phyloP scores from a whole-genome alignment of 2,113 vertebrate species.

The Rhodinocichla rosea region DNA sequence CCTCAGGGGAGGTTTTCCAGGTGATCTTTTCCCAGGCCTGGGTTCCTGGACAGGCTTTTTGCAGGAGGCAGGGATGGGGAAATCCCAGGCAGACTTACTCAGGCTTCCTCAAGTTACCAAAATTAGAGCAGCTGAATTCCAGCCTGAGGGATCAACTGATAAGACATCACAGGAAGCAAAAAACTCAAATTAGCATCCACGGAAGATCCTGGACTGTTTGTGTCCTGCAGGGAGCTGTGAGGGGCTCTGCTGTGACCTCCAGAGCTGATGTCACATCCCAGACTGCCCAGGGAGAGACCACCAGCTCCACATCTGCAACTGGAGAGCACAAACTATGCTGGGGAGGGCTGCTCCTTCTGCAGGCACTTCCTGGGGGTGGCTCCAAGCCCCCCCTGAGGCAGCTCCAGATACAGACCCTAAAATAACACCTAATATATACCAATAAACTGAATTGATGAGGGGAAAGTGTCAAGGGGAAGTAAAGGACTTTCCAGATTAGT shows the following conservation, averaged over 20 bases:
- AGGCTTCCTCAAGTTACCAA: background rate
- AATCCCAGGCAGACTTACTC: background rate
- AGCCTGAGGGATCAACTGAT: background rate
- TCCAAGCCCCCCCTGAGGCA: background rate
- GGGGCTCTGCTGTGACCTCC: background rate
- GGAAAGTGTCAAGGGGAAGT: background rate
- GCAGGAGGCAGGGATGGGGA: background rate
- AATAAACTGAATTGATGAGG: background rate
- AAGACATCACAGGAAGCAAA: background rate
- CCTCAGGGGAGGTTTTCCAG: background rate
- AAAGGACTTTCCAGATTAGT: background rate
- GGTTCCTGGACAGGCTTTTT: background rate
- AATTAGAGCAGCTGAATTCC: background rate
- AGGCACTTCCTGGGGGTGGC: background rate
- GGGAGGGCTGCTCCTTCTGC: background rate
- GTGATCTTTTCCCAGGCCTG: background rate
- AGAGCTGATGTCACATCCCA: background rate
- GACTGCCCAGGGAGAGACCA: background rate
- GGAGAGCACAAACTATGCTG: background rate
- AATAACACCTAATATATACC: background rate
- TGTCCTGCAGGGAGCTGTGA: rapidly evolving
- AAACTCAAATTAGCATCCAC: background rate
- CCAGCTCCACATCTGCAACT: background rate
- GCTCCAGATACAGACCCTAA: background rate
- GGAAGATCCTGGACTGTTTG: background rate